Evolutionary conservation across 2,797 vertebrate species (phyloP).

Genomic region (Neosilurus hyrtlii): DNA sequence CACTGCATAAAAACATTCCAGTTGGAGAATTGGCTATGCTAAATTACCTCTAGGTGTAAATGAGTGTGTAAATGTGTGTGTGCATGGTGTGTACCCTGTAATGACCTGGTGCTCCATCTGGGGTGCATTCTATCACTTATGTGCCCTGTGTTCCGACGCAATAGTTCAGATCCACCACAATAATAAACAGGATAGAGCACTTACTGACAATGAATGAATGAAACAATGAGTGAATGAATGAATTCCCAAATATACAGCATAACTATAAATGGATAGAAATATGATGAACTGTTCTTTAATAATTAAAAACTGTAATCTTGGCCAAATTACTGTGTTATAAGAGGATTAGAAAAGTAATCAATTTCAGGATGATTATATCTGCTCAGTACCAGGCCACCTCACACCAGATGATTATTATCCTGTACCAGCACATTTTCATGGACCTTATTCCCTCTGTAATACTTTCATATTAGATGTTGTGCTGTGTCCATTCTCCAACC

Average conservation of each 20-base stretch:
- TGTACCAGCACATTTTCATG: not conserved
- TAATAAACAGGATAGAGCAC: not conserved
- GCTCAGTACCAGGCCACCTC: not conserved
- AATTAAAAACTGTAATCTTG: not conserved
- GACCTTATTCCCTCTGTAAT: not conserved
- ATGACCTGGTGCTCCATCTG: not conserved
- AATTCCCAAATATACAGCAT: not conserved
- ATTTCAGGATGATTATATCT: not conserved
- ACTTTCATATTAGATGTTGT: not conserved
- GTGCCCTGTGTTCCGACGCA: not conserved
- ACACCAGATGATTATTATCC: not conserved
- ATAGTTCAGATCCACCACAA: not conserved
- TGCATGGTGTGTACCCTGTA: not conserved
- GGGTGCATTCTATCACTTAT: not conserved
- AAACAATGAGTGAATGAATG: not conserved
- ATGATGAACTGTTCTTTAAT: not conserved
- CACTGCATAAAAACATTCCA: not conserved
- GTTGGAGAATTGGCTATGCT: not conserved
- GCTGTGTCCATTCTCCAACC: not conserved
- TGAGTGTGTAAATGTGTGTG: not conserved
- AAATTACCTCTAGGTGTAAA: slow-evolving; percentile 4
- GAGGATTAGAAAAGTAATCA: not conserved
- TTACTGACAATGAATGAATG: not conserved
- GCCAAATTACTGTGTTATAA: not conserved
- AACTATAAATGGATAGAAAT: not conserved